Evolutionary conservation across 2,888 invertebrate genomes (phyloP).

Genomic region (Leptopterna dolabrata): DNA sequence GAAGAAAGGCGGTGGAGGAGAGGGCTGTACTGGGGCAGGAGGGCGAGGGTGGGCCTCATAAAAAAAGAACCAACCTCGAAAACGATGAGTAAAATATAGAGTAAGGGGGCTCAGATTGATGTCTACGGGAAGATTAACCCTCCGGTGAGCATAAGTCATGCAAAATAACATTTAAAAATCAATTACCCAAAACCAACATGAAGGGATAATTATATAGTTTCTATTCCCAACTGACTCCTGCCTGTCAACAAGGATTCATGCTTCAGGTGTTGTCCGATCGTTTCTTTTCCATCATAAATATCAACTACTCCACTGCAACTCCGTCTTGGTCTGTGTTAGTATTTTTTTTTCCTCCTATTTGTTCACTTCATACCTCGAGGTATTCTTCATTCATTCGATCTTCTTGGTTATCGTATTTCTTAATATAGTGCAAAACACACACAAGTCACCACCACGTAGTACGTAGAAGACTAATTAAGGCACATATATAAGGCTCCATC

Average conservation of each 20-base stretch:
- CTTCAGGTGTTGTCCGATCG: constrained; percentile 48
- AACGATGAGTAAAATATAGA: constrained; percentile 50
- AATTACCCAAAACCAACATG: constrained; percentile 63
- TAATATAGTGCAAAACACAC: no score
- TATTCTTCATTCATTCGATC: neutral
- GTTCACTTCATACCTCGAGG: neutral
- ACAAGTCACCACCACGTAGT: no score
- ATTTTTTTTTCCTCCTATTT: neutral
- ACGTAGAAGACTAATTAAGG: no score
- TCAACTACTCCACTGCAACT: constrained; percentile 9
- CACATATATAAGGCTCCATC: no score
- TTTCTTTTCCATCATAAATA: constrained; percentile 48
- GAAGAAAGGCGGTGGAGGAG: neutral
- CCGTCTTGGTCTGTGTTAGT: neutral
- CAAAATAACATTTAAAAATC: constrained; percentile 63
- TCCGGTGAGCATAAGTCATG: constrained; percentile 61
- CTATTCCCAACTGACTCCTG: constrained; percentile 56
- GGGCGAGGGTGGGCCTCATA: neutral
- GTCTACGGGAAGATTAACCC: constrained; percentile 53
- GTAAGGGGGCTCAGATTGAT: constrained; percentile 50
- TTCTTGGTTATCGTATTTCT: neutral
- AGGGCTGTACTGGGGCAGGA: neutral
- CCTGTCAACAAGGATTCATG: constrained; percentile 56
- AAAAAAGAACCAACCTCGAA: neutral
- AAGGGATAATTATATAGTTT: constrained; percentile 61